Percentiles rank a stretch among this genome's conserved stretches.
Evolutionary conservation across 1,140 invertebrate genomes (phyloP).

Genomic region (Amyelois transitella): DNA sequence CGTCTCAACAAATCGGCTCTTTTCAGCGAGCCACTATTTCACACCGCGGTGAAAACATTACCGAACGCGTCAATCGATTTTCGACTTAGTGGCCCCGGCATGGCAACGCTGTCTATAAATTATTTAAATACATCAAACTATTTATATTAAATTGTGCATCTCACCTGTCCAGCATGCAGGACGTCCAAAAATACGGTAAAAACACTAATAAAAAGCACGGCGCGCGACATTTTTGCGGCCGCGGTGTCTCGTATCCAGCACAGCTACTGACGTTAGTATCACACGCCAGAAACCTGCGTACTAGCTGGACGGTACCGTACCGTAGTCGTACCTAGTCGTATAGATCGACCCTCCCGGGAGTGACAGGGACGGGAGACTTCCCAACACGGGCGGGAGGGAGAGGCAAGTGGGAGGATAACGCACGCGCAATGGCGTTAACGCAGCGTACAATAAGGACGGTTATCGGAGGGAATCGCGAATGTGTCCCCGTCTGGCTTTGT

Average conservation of each 20-base stretch:
- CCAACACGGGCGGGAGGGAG: constrained; percentile 25
- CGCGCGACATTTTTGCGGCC: constrained; percentile 69
- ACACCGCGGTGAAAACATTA: constrained; percentile 59
- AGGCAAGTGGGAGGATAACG: constrained; percentile 39
- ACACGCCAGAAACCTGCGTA: constrained; percentile 66
- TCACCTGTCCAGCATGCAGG: constrained; percentile 67
- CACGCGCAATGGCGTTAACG: constrained; percentile 56
- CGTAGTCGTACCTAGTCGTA: constrained; percentile 67
- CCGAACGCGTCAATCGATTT: constrained; percentile 60
- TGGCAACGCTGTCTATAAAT: constrained; percentile 14
- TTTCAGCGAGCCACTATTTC: constrained; percentile 57
- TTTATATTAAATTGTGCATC: constrained; percentile 18
- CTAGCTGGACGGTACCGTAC: constrained; percentile 51
- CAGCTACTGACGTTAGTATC: constrained; percentile 50
- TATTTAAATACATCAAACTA: constrained; percentile 17
- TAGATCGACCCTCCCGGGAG: constrained; percentile 69
- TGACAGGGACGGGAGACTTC: constrained; percentile 27
- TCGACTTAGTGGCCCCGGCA: constrained; percentile 48
- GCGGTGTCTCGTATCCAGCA: constrained; percentile 41
- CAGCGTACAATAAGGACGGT: constrained; percentile 48
- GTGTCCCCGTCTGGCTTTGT: constrained; percentile 61
- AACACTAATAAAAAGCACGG: constrained; percentile 71
- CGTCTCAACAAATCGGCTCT: constrained; percentile 22
- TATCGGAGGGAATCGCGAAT: constrained; percentile 55
- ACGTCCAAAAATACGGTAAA: constrained; percentile 70